Conservation (phyloP, 2,113 vertebrate genomes). For the Brachirus orientalis region DNA sequence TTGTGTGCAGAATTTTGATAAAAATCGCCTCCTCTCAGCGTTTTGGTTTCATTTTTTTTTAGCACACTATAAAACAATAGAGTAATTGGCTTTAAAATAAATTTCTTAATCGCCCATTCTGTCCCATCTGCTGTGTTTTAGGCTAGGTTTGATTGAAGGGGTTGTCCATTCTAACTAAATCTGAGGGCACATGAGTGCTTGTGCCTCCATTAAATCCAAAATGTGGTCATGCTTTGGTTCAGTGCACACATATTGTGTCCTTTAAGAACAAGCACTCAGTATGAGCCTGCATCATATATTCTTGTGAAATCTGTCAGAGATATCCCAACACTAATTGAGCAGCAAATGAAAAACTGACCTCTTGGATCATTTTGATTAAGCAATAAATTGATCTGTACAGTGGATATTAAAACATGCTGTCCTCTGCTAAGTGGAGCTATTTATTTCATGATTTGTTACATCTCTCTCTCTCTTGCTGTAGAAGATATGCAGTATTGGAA, state of each 20-base stretch:
- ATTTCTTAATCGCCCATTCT: constrained; percentile 21
- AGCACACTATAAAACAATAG: constrained; percentile 38
- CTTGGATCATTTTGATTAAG: constrained; percentile 44
- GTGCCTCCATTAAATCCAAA: constrained; percentile 57
- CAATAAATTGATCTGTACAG: constrained; percentile 8
- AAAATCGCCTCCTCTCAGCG: neutral
- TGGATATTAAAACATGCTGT: constrained; percentile 20
- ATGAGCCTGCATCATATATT: constrained; percentile 22
- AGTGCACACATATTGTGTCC: constrained; percentile 46
- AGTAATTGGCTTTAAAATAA: constrained; percentile 23
- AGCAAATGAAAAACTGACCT: constrained; percentile 45
- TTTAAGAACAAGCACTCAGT: constrained; percentile 17
- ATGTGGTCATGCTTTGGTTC: constrained; percentile 41
- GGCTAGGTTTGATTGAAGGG: constrained; percentile 27
- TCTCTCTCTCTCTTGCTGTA: too few relatives aligned
- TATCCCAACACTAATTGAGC: constrained; percentile 51
- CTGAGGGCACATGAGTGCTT: constrained; percentile 20
- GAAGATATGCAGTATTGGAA: neutral
- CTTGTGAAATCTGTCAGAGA: constrained; percentile 40
- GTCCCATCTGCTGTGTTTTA: constrained; percentile 14
- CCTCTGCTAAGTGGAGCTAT: constrained; percentile 12
- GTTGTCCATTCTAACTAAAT: constrained; percentile 50
- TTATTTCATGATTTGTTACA: too few relatives aligned
- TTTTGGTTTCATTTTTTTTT: neutral
- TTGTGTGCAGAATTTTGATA: constrained; percentile 14